These are phyloP conservation scores for Heterodera filipjevi DNA, from an alignment of 2,888 invertebrate genomes.

Conservation along the genomic window DNA sequence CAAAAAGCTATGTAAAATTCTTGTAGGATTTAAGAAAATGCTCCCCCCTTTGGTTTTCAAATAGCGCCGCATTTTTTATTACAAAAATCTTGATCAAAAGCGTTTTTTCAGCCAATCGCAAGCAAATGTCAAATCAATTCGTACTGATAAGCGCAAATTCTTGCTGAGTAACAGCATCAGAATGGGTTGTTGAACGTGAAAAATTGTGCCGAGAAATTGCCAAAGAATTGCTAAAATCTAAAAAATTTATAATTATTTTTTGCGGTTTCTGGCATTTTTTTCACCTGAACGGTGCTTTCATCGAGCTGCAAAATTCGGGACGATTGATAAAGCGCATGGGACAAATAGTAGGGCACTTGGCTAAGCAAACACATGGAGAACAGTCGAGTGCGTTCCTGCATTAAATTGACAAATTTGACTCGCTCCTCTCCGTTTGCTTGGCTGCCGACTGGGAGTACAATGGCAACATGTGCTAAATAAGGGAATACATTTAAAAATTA, in stretches of 20 bases:
- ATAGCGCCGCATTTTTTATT: too few relatives aligned
- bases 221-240: slow-evolving; percentile 17
- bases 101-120: too few relatives aligned
- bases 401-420: slow-evolving; percentile 17
- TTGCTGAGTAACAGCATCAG: slow-evolving; percentile 23
- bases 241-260: neutral
- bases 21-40: too few relatives aligned
- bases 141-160: neutral
- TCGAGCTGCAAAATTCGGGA: slow-evolving; percentile 13
- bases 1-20: too few relatives aligned
- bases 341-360: slow-evolving; percentile 20
- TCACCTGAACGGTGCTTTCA: slow-evolving; percentile 6
- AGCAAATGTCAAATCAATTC: slow-evolving; percentile 5
- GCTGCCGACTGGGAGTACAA: neutral
- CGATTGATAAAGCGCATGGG: slow-evolving; percentile 19
- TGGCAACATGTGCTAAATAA: neutral
- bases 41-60: too few relatives aligned
- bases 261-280: neutral
- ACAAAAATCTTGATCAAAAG: too few relatives aligned
- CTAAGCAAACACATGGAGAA: slow-evolving; percentile 25
- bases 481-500: neutral
- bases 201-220: slow-evolving; percentile 24
- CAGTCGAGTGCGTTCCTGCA: slow-evolving; percentile 22
- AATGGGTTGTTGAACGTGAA: slow-evolving; percentile 26
- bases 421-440: slow-evolving; percentile 3